Conservation (phyloP, 2,888 invertebrate genomes). For the Polydrusus cervinus region DNA sequence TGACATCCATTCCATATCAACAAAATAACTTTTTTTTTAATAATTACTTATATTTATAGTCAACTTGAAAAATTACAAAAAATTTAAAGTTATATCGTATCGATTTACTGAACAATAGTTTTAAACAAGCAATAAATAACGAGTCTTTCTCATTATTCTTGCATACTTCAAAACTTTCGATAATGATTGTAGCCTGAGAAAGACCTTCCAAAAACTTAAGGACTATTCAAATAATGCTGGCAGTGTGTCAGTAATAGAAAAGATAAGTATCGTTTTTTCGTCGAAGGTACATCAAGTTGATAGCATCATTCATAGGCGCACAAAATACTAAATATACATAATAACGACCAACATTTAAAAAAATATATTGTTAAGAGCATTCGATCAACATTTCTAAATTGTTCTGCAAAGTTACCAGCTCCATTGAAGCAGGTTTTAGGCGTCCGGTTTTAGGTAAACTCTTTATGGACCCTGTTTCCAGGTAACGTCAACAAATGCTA, state of each 20-base stretch:
- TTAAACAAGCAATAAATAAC: not conserved
- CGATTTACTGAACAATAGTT: not conserved
- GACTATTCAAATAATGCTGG: slow-evolving; percentile 43
- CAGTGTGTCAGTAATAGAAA: slow-evolving; percentile 42
- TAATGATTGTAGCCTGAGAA: slow-evolving; percentile 21
- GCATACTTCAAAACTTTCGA: slow-evolving; percentile 2
- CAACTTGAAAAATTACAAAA: not conserved
- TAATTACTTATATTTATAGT: too few species aligned
- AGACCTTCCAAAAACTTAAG: slow-evolving; percentile 29
- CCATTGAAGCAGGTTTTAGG: too few species aligned
- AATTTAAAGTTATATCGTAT: too few species aligned
- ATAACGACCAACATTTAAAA: too few species aligned
- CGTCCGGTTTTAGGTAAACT: too few species aligned
- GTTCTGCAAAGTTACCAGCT: too few species aligned
- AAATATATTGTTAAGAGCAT: too few species aligned
- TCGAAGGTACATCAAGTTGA: slow-evolving; percentile 33
- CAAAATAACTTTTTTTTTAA: too few species aligned
- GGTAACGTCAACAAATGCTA: too few species aligned
- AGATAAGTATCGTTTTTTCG: slow-evolving; percentile 49
- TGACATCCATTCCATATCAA: too few species aligned
- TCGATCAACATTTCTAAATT: too few species aligned
- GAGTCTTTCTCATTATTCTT: not conserved
- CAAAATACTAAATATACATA: not conserved
- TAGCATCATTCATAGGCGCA: slow-evolving; percentile 25
- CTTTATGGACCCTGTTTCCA: too few species aligned